Evolutionary conservation across 2,797 vertebrate species (phyloP).

Genomic region (Hydrophis major): DNA sequence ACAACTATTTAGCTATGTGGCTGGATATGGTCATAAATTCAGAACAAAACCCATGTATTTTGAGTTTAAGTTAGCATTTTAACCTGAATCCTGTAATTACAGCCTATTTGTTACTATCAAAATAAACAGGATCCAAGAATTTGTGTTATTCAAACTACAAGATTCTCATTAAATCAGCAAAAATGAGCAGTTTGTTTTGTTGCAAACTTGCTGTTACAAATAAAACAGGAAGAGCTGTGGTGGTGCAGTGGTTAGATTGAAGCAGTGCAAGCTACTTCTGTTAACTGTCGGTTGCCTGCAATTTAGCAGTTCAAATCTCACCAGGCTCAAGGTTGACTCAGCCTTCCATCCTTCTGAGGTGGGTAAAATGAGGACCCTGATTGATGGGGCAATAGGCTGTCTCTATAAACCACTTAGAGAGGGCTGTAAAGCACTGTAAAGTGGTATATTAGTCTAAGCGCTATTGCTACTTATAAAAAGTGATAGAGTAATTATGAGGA

Average conservation of each 20-base stretch:
- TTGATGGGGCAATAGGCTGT: neutral
- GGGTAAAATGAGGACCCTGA: neutral
- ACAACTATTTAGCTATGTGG: neutral
- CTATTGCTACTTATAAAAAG: neutral
- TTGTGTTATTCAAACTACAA: slow-evolving; percentile 15
- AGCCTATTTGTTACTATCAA: neutral
- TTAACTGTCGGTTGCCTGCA: too few species aligned
- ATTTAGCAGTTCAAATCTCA: too few species aligned
- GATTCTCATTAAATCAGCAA: neutral
- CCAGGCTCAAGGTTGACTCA: too few species aligned
- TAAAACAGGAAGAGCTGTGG: neutral
- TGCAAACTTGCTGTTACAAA: neutral
- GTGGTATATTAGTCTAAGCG: neutral
- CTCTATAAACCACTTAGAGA: neutral
- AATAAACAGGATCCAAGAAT: neutral
- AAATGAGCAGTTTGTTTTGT: neutral
- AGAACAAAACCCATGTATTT: neutral
- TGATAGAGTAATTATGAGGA: neutral
- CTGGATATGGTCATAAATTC: neutral
- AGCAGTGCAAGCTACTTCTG: neutral
- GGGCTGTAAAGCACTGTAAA: neutral
- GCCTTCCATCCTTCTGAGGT: too few species aligned
- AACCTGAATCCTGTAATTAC: neutral
- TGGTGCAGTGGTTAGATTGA: too few species aligned
- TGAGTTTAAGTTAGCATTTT: neutral